Percentiles rank a stretch among this genome's conserved stretches.
These are phyloP conservation scores for Dicyrtomina minuta DNA, from an alignment of 2,888 invertebrate genomes.

Conservation along the genomic window DNA sequence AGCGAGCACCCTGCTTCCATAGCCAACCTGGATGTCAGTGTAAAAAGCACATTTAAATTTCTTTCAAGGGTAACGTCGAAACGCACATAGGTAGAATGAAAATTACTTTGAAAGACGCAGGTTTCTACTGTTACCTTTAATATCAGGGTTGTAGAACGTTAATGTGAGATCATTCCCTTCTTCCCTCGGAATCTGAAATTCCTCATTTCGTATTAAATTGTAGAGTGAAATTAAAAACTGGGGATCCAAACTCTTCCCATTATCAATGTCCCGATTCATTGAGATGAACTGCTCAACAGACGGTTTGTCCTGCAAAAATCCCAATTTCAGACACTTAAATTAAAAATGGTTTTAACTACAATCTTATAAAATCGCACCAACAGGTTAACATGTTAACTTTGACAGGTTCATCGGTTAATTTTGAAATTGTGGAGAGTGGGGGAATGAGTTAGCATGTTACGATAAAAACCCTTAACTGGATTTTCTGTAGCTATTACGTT, in stretches of 20 bases:
- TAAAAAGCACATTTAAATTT: not conserved
- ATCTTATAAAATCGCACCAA: too few relatives aligned
- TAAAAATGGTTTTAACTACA: too few relatives aligned
- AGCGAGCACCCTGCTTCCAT: conserved; percentile 61
- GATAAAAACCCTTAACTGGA: too few relatives aligned
- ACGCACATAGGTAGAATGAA: not conserved
- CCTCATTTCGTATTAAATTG: conserved; percentile 60
- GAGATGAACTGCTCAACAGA: conserved; percentile 60
- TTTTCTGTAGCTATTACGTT: too few relatives aligned
- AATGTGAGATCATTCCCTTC: conserved; percentile 63
- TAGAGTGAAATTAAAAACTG: conserved; percentile 57
- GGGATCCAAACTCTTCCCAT: conserved; percentile 59
- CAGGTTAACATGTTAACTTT: too few relatives aligned
- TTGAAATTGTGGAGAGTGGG: too few relatives aligned
- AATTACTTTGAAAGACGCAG: too few relatives aligned
- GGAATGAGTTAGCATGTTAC: too few relatives aligned
- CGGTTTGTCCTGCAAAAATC: conserved; percentile 44
- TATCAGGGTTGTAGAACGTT: conserved; percentile 62
- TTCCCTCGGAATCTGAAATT: conserved; percentile 63
- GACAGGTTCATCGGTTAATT: too few relatives aligned
- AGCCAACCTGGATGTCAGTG: conserved; percentile 59
- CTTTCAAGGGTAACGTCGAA: not conserved
- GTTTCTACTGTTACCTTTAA: conserved; percentile 57
- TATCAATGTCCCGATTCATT: conserved; percentile 62
- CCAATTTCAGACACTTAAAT: too few relatives aligned